Conservation (phyloP, 1,140 invertebrate species). For the Zaprionus davidi region DNA sequence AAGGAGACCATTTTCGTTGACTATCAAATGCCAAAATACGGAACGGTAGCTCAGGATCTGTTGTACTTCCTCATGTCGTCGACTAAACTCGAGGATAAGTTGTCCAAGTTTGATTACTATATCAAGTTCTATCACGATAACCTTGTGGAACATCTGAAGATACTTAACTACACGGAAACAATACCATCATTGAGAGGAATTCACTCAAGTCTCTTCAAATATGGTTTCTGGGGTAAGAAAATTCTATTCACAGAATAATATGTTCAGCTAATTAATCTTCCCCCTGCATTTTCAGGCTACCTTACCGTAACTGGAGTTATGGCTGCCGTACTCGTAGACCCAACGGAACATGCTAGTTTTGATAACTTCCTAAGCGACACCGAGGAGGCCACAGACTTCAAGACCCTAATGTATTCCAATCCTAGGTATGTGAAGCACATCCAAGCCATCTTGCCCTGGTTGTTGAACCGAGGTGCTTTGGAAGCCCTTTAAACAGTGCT, state of each 20-base stretch:
- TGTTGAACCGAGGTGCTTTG: conserved; percentile 59
- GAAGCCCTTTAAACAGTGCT: neutral
- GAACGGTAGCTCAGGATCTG: conserved; percentile 62
- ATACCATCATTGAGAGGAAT: conserved; percentile 60
- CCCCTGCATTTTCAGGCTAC: conserved; percentile 40
- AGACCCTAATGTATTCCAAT: conserved; percentile 63
- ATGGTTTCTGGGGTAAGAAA: conserved; percentile 63
- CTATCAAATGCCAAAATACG: conserved; percentile 69
- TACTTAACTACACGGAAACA: conserved; percentile 61
- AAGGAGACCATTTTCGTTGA: conserved; percentile 69
- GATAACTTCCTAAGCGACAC: conserved; percentile 65
- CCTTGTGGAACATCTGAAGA: conserved; percentile 59
- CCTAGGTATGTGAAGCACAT: conserved; percentile 66
- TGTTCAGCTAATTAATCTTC: neutral
- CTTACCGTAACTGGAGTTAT: conserved; percentile 63
- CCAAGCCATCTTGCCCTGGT: conserved; percentile 62
- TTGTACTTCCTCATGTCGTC: conserved; percentile 68
- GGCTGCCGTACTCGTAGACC: conserved; percentile 69
- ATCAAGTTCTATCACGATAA: conserved; percentile 70
- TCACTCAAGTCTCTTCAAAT: conserved; percentile 49
- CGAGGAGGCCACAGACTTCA: conserved; percentile 58
- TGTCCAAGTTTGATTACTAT: conserved; percentile 72
- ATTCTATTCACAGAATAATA: neutral
- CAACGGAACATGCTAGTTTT: conserved; percentile 60
- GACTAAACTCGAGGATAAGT: conserved; percentile 66